Base-by-base conservation (phyloP, 2,113 vertebrate species). In the Girardinichthys multiradiatus region DNA sequence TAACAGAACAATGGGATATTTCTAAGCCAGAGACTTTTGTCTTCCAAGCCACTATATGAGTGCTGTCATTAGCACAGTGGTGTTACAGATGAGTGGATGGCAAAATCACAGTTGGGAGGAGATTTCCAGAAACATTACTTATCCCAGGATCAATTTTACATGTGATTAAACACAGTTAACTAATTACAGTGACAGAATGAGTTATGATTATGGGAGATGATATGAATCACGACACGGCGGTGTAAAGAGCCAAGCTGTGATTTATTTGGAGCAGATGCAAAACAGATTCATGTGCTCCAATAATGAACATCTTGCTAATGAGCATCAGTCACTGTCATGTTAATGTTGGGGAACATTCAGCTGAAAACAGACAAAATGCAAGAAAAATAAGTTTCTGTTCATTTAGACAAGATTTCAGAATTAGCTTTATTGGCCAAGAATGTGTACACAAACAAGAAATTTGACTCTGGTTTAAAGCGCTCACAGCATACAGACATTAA, bases 101-200 rank as follows among this genome's bases (percentile, higher is more conserved):
- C 72, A 64, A 30, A 57, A 54, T 72, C 77, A 51, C 66, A 80
- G 82, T 73, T 27, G 63, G 76, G 67, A 42, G 74, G 64, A 61
- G 57, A 80, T 71, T 79, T 80, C 61, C 24, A 64, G 64, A 81
- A 83, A 76, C 77, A 86, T 89, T 83, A 82, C 77, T 89, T 86
- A 86, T 77, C 85, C 65, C 6, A 70, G 80, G 85, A 91, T 89
- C 87, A 81, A 87, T 91, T 91, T 86, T 85, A 82, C 42, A 37
- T 83, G 71, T 85, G 84, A 91, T 91, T 91, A 89, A 91, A 86
- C 86, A 74, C 77, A 82, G 83, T 87, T 91, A 85, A 87, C 83
- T 85, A 87, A 89, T 89, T 86, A 85, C 14, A 19, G 83, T n/a
- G 76, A 91, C 88, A 82, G 77, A 63, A 80, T 89, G 90, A 92